Evolutionary conservation across 2,888 invertebrate species (phyloP).

Genomic region (Eupithecia tripunctaria): DNA sequence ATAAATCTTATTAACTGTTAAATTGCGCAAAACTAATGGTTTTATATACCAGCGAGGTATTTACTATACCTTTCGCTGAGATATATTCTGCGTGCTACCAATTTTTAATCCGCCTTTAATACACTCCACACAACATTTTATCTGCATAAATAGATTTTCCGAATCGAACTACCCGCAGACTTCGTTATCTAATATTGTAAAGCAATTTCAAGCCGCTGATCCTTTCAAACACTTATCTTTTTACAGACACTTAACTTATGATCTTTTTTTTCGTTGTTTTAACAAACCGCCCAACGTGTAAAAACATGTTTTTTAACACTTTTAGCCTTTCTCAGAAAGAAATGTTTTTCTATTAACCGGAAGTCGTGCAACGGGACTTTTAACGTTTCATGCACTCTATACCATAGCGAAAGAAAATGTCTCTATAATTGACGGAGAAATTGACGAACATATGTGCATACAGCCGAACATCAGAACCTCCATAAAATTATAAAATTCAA

Average conservation of each 20-base stretch:
- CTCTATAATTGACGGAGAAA: too few relatives aligned
- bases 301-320: background rate
- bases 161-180: too few relatives aligned
- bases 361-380: too few relatives aligned
- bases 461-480: too few relatives aligned
- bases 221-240: background rate
- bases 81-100: background rate
- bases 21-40: background rate
- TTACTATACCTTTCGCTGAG: background rate
- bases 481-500: background rate
- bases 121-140: background rate
- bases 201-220: background rate
- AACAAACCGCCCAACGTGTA: background rate
- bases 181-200: too few relatives aligned
- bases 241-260: background rate
- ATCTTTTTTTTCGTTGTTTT: background rate
- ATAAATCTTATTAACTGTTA: background rate
- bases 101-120: background rate
- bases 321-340: too few relatives aligned
- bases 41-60: background rate
- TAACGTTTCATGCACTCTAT: too few relatives aligned
- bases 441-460: too few relatives aligned
- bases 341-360: too few relatives aligned
- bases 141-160: slow-evolving; percentile 3
- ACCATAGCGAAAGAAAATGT: too few relatives aligned